Evolutionary conservation across 2,113 vertebrate genomes (phyloP), one percentile per base, ranked within the genome.

Genomic region (Phodopus roborovskii): DNA sequence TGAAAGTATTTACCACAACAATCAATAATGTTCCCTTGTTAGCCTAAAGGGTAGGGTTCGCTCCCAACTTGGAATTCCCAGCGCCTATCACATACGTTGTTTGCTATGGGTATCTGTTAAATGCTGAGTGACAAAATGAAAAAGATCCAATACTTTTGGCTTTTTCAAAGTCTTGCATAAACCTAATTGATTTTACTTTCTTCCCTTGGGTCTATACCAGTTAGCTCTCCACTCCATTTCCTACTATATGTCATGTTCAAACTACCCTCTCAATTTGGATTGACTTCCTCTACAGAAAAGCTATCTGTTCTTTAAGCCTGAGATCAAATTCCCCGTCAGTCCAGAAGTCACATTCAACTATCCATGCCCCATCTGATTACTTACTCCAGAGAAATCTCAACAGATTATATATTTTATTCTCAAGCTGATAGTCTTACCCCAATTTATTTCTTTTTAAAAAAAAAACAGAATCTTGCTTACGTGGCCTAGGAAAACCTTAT

Each of bases 71-170:
- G 73, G 71, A 93, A 70, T 96, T 95, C 77, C 42, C 17, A 50
- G 71, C 28, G 95, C 68, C 89, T 82, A 95, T 73, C 15, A 50
- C 42, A 70, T 30, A 94, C 24, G 71, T 91, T 92, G 58, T 73
- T 94, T 86, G 77, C 71, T 94, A 48, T 42, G 53, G 26, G 53
- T 73, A 92, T 64, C 87, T 92, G 90, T 96, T 89, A 96, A 97
- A 96, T 84, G 56, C 22, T 92, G 81, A 94, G 39, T 85, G 77
- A 96, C 45, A 91, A 19, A 95, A 93, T 66, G 70, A 92, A 96
- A 92, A 92, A 79, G 22, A 70, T 79, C 56, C 87, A 91, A 91
- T 95, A 93, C 74, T 50, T 88, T 58, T 93, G 83, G 92, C 88
- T 83, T 42, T 88, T 92, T 97, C 78, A 84, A 90, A 62, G 33